These are phyloP conservation scores for Canis aureus DNA, from an alignment of 2,113 vertebrate genomes.

Conservation along the genomic window DNA sequence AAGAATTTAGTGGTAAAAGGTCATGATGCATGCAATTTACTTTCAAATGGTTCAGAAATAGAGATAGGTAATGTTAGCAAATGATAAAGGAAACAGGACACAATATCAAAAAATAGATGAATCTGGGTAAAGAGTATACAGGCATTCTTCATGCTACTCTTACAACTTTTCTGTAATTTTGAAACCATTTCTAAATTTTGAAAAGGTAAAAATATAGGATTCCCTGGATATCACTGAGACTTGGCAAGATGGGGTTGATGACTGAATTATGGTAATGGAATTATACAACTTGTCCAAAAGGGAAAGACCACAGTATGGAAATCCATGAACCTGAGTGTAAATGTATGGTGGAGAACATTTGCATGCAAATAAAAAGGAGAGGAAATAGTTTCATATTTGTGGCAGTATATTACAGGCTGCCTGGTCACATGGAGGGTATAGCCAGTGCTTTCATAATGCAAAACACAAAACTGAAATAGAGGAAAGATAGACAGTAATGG, in stretches of 20 bases:
- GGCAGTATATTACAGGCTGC: neutral
- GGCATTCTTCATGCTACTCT: neutral
- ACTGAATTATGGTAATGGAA: conserved; percentile 27
- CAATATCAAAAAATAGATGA: conserved; percentile 44
- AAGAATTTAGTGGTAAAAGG: conserved; percentile 31
- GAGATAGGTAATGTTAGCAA: neutral
- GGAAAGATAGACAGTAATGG: conserved; percentile 28
- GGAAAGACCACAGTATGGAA: conserved; percentile 39
- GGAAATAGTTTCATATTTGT: neutral
- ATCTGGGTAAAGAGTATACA: neutral
- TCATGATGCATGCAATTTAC: neutral
- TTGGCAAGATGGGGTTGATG: neutral
- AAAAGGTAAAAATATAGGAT: conserved; percentile 43
- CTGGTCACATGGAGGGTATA: neutral
- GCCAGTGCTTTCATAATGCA: conserved; percentile 30
- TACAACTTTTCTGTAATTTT: conserved; percentile 51
- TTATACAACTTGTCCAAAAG: conserved; percentile 4
- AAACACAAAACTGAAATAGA: conserved; percentile 39
- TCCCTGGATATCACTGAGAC: conserved; percentile 9
- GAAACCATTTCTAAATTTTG: conserved; percentile 49
- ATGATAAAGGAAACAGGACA: conserved; percentile 38
- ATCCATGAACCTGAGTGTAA: neutral
- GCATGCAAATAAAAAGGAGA: conserved; percentile 5
- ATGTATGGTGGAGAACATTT: neutral
- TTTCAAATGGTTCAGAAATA: conserved; percentile 32